Evolutionary conservation across 2,113 vertebrate species (phyloP).

Genomic region (Spea multiplicata): DNA sequence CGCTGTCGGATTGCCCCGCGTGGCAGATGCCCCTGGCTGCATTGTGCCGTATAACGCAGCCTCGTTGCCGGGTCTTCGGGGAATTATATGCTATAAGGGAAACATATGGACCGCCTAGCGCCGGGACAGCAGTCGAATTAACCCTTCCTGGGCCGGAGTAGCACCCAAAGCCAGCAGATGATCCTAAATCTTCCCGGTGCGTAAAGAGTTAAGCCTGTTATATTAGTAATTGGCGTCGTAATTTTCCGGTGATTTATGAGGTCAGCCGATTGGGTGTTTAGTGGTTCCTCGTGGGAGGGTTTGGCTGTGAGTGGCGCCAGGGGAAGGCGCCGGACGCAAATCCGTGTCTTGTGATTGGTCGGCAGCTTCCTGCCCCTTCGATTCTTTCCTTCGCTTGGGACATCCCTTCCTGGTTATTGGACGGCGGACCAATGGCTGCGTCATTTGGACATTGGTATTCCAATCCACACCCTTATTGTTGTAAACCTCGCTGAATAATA

Average conservation of each 20-base stretch:
- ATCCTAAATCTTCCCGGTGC: neutral
- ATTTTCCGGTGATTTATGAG: neutral
- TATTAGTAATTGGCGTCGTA: neutral
- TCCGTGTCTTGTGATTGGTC: neutral
- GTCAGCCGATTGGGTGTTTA: neutral
- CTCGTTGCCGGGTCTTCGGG: too few species aligned
- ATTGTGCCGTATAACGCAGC: too few species aligned
- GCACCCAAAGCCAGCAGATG: too few species aligned
- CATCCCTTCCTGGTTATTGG: too few species aligned
- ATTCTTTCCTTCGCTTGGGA: neutral
- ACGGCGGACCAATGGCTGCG: too few species aligned
- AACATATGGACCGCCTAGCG: too few species aligned
- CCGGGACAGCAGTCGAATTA: too few species aligned
- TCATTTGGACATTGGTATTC: too few species aligned
- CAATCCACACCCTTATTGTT: too few species aligned
- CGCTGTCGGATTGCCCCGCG: neutral
- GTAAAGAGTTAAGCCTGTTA: neutral
- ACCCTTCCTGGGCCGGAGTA: too few species aligned
- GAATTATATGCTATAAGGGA: too few species aligned
- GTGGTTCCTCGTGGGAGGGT: neutral
- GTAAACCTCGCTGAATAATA: too few species aligned
- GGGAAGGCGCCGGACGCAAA: neutral
- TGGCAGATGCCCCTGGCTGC: neutral
- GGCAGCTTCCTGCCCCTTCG: neutral
- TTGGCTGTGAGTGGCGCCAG: neutral